Percentiles rank a stretch among this genome's conserved stretches.
Conservation (phyloP, 2,113 vertebrate species). For the Miniopterus natalensis region DNA sequence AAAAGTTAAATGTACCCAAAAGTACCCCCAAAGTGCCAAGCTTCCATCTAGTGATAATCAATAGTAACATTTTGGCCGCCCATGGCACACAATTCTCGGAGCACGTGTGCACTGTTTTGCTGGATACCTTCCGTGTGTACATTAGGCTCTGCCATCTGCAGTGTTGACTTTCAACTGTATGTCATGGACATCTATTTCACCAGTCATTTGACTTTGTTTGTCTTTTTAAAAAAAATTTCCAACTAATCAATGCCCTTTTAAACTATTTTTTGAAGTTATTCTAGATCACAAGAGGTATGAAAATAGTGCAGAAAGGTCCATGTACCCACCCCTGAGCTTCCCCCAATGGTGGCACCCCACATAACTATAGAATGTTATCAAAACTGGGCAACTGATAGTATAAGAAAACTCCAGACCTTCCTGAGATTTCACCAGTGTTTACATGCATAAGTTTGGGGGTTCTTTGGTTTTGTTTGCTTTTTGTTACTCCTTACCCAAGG, state of each 20-base stretch:
- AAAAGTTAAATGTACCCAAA: not conserved
- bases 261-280: not conserved
- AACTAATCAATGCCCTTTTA: not conserved
- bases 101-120: not conserved
- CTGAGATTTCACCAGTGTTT: not conserved
- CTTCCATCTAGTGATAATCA: fast-evolving
- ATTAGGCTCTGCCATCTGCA: not conserved
- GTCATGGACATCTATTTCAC: not conserved
- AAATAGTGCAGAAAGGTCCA: not conserved
- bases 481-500: not conserved
- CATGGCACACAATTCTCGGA: fast-evolving
- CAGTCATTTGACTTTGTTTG: not conserved
- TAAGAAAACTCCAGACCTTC: not conserved
- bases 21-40: not conserved
- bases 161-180: not conserved
- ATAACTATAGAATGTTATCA: not conserved
- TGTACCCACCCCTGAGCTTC: not conserved
- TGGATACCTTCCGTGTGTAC: fast-evolving
- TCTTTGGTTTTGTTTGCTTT: not conserved
- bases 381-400: not conserved
- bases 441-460: not conserved
- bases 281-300: not conserved
- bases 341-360: not conserved
- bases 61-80: not conserved
- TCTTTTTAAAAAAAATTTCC: not conserved